Evolutionary conservation across 2,113 vertebrate species (phyloP).

Genomic region (Chloropsis cyanopogon): DNA sequence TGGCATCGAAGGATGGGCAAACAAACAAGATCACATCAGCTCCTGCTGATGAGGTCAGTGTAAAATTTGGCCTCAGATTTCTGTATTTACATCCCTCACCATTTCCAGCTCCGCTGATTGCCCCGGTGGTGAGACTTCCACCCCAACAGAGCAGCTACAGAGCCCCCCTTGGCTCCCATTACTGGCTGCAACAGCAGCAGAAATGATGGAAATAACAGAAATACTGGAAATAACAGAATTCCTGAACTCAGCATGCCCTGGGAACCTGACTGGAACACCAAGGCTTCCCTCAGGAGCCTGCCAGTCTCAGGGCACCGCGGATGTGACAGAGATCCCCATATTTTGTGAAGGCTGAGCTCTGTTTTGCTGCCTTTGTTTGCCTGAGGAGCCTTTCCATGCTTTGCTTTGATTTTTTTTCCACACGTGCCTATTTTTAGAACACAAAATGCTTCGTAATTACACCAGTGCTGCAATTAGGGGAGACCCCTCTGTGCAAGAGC

Average conservation of each 20-base stretch:
- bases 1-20: neutral
- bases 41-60: neutral
- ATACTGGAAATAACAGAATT: neutral
- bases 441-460: neutral
- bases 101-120: neutral
- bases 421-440: neutral
- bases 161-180: neutral
- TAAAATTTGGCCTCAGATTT: neutral
- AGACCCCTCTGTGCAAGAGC: neutral
- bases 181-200: neutral
- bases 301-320: slow-evolving; percentile 1
- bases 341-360: slow-evolving; percentile 32
- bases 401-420: neutral
- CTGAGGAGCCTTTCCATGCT: neutral
- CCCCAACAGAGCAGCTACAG: neutral
- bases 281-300: slow-evolving; percentile 8
- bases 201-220: neutral
- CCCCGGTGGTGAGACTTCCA: neutral
- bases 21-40: neutral
- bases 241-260: neutral
- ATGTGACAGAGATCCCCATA: neutral
- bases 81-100: neutral
- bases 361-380: slow-evolving; percentile 8
- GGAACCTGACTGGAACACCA: neutral
- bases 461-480: neutral